Conservation (phyloP, 2,797 vertebrate genomes). For the Antennarius maculatus region DNA sequence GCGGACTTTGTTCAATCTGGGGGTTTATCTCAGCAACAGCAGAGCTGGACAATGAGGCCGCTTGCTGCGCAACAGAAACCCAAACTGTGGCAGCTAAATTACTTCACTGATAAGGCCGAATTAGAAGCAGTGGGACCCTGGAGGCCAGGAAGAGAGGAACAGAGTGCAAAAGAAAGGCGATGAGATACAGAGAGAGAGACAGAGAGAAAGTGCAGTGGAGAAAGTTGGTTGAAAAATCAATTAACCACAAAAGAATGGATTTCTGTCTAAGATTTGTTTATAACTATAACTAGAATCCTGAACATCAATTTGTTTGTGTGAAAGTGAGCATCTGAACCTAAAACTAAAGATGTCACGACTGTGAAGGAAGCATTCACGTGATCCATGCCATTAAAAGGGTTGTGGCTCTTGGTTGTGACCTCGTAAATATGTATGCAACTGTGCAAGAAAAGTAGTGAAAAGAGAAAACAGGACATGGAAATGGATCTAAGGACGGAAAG, state of each 20-base stretch:
- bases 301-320: conserved; percentile 17
- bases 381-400: conserved; percentile 13
- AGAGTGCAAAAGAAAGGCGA: conserved; percentile 52
- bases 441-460: not conserved
- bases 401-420: not conserved
- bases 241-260: conserved; percentile 63
- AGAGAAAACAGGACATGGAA: conserved; percentile 4
- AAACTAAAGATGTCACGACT: not conserved
- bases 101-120: conserved; percentile 91
- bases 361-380: conserved; percentile 12
- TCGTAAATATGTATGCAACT: not conserved
- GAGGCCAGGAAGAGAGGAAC: conserved; percentile 78
- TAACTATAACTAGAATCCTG: conserved; percentile 45
- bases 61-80: conserved; percentile 94
- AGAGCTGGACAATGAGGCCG: conserved; percentile 91
- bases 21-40: conserved; percentile 97
- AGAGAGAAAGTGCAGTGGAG: conserved; percentile 46
- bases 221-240: conserved; percentile 60
- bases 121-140: conserved; percentile 87
- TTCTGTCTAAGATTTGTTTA: conserved; percentile 40
- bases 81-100: conserved; percentile 93
- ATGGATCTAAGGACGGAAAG: conserved; percentile 21
- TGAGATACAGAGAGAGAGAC: conserved; percentile 12
- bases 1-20: conserved; percentile 95
- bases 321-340: not conserved